Evolutionary conservation across 2,113 vertebrate species (phyloP), one percentile per base, ranked within the genome.

Genomic region (Crocuta crocuta): DNA sequence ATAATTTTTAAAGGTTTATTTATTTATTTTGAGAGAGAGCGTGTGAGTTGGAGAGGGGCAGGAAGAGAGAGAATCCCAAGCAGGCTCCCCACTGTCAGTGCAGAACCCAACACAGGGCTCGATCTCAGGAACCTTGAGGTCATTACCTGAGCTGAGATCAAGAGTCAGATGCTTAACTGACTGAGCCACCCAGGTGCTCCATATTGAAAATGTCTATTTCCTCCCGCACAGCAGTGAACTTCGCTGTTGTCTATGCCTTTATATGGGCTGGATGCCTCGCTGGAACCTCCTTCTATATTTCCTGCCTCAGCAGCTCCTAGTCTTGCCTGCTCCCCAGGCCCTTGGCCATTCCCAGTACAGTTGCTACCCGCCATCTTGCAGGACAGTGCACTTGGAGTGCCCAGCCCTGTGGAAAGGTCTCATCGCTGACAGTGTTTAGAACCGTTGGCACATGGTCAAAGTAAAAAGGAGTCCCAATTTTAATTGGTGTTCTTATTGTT

Each of bases 271-370:
- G 63, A 1, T 31, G 17, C 39, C 70, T 78, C 78, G 58, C 31
- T 87, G 10, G 9, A 65, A 48, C 1, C 15, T 8, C 33, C 15
- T 53, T 79, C 74, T 48, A 24, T 11, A 26, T 33, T 61, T 50
- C n/a, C 82, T 91, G 43, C 15, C 65, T 26, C 3, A 86, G 33
- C 48, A 50, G 26, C 9, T 53, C 48, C 28, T 76, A 1, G 9
- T 45, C 9, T 66, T 50, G 7, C 1, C 12, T 4, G 23, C 23
- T 23, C 35, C 28, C 5, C 5, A 4, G 1, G 28, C 4, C 17
- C n/a, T 2, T 76, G 6, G 0, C 26, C 26, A 12, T 19, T 66
- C 39, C 24, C 58, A 55, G 2, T 0, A 21, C 2, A 65, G 24
- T n/a, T 24, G 4, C 24, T 24, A 4, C 61, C 28, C 33, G 1